phyloP scores from a whole-genome alignment of 37 sponge, comb jelly and placozoan genomes.

The Eunapius fragilis region DNA sequence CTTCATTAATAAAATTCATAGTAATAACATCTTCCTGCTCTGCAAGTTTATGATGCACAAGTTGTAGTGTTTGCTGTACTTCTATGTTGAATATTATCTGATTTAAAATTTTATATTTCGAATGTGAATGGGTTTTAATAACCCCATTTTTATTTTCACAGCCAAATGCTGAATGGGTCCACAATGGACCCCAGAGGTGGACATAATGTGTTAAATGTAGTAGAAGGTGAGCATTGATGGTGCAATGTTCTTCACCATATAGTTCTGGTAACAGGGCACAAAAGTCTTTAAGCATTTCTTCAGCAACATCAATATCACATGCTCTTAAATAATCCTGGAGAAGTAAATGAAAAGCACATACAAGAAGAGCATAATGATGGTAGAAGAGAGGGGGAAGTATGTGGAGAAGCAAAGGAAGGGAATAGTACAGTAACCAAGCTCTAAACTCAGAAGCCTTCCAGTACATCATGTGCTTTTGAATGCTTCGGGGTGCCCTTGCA shows the following conservation, averaged over 20 bases:
- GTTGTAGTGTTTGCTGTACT: slow-evolving; percentile 14
- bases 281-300: slow-evolving; percentile 36
- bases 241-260: slow-evolving; percentile 34
- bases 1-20: neutral
- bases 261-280: slow-evolving; percentile 26
- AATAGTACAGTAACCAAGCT: slow-evolving; percentile 18
- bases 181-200: slow-evolving; percentile 34
- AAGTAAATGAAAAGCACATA: slow-evolving; percentile 45
- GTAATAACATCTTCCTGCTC: neutral
- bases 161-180: slow-evolving; percentile 60
- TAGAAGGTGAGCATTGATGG: slow-evolving; percentile 34
- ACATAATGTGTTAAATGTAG: slow-evolving; percentile 37
- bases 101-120: slow-evolving; percentile 10
- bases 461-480: slow-evolving; percentile 3
- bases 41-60: neutral
- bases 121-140: slow-evolving; percentile 19
- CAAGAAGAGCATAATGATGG: slow-evolving; percentile 42
- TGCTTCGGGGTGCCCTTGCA: neutral
- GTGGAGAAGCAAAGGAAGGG: slow-evolving; percentile 18
- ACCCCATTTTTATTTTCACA: slow-evolving; percentile 36
- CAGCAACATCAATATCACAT: slow-evolving; percentile 28
- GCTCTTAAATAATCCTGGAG: slow-evolving; percentile 1
- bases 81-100: slow-evolving; percentile 31
- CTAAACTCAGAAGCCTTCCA: slow-evolving; percentile 35
- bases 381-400: slow-evolving; percentile 13